phyloP scores from a whole-genome alignment of 1,140 invertebrate species.

The Oryzaephilus surinamensis region DNA sequence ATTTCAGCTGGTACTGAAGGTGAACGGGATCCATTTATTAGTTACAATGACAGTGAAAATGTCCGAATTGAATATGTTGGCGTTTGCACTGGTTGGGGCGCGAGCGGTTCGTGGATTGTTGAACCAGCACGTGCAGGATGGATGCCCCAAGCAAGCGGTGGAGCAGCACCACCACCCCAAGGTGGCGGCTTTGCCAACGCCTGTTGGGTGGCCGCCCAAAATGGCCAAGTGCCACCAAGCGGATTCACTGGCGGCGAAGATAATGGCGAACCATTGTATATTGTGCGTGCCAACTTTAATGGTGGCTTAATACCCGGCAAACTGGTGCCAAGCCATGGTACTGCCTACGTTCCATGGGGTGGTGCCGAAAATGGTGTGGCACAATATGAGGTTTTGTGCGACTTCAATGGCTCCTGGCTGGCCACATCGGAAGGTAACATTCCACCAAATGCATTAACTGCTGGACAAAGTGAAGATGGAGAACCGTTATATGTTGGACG shows the following conservation, averaged over 20 bases:
- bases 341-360: constrained; percentile 68
- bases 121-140: constrained; percentile 36
- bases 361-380: constrained; percentile 61
- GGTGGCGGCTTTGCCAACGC: constrained; percentile 25
- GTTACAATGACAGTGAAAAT: constrained; percentile 56
- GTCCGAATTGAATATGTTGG: constrained; percentile 62
- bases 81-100: constrained; percentile 76
- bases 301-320: constrained; percentile 72
- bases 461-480: constrained; percentile 61
- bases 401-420: constrained; percentile 31
- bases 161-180: constrained; percentile 5
- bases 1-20: constrained; percentile 58
- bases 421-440: constrained; percentile 45
- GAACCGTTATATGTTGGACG: constrained; percentile 62
- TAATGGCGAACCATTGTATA: constrained; percentile 58
- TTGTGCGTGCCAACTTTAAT: constrained; percentile 48
- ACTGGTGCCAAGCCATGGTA: constrained; percentile 56
- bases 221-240: constrained; percentile 56
- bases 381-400: constrained; percentile 57
- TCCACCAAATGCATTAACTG: constrained; percentile 59
- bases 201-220: constrained; percentile 55
- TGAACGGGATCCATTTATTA: constrained; percentile 57
- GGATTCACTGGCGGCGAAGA: constrained; percentile 64
- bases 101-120: constrained; percentile 69
- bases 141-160: constrained; percentile 14